Evolutionary conservation across 2,888 invertebrate species (phyloP), one percentile per base, ranked within the genome.

Genomic region (Nasonovia ribisnigri): DNA sequence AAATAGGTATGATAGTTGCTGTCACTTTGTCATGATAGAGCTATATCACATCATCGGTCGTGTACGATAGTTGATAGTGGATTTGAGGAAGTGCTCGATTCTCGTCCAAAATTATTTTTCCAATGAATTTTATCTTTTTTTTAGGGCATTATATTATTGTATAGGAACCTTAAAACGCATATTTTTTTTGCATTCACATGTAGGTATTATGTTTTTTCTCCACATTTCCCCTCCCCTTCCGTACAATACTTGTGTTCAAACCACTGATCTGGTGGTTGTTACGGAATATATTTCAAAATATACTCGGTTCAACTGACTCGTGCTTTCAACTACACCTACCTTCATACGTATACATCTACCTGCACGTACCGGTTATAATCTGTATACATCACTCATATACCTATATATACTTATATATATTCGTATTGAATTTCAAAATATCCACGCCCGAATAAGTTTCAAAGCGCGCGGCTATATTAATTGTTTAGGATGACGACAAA

Each of bases 401-500:
- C 36, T 77, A 36, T 36, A 36, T 36, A 77, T 29, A 46, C 48
- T 10, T 5, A 51, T 51, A 51, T 54, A 77, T 20, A 8, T 77
- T 29, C 20, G 29, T 57, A 54, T 84, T 51, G 84, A 4, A 43
- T 91, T 91, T 91, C 54, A 91, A 84, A 91, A 91, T 29, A 57
- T 91, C 84, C n/a, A 43, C 77, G 11, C 54, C 54, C 26, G 54
- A 84, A 91, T 54, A 54, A 26, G 29, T 91, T 91, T 91, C 51
- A 91, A 84, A 91, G n/a, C 29, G 29, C 3, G 29, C 1, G n/a
- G 42, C 13, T 91, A 84, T 51, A 67, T 90, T 77, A 91, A 51
- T 91, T 54, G 51, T 77, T 36, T 48, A n/a, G 77, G 8, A 91
- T 77, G 84, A 43, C 84, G 8, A 84, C 43, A 91, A 29, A 16